Evolutionary conservation across 2,113 vertebrate species (phyloP).

Genomic region (Misgurnus mizolepis): DNA sequence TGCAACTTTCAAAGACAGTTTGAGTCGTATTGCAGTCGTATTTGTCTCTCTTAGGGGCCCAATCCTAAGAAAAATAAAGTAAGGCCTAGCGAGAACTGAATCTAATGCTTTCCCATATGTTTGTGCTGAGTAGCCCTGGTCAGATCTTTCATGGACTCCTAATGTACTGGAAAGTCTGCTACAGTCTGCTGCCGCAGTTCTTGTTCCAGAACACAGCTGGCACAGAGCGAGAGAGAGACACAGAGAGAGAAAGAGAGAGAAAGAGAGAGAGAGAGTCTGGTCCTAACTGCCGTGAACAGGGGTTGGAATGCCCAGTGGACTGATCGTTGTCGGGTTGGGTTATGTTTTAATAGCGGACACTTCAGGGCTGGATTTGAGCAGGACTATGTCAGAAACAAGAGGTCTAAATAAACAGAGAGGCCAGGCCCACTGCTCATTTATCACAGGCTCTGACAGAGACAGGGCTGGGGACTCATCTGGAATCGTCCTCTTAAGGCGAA

Average conservation of each 20-base stretch:
- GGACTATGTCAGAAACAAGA: constrained; percentile 83
- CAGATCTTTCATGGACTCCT: constrained; percentile 83
- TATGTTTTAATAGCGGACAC: constrained; percentile 84
- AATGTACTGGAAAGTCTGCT: constrained; percentile 93
- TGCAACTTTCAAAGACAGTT: constrained; percentile 63
- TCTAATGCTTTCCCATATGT: constrained; percentile 81
- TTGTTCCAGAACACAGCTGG: constrained; percentile 71
- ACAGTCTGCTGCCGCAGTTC: constrained; percentile 72
- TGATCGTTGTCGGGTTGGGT: constrained; percentile 83
- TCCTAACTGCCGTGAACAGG: constrained; percentile 40
- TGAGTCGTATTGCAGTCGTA: constrained; percentile 58
- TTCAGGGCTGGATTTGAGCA: constrained; percentile 81
- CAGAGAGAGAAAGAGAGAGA: constrained; percentile 32
- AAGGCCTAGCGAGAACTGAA: constrained; percentile 58
- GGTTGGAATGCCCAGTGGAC: constrained; percentile 79
- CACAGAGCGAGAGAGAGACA: constrained; percentile 35
- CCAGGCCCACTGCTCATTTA: constrained; percentile 78
- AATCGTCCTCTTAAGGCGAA: constrained; percentile 62
- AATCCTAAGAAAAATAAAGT: constrained; percentile 74
- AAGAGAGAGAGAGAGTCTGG: constrained; percentile 28
- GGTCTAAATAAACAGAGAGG: constrained; percentile 82
- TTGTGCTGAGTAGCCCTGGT: constrained; percentile 60
- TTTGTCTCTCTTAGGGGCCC: constrained; percentile 63
- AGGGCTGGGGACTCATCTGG: constrained; percentile 67
- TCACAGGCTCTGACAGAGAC: constrained; percentile 79